Evolutionary conservation across 2,797 vertebrate species (phyloP), one percentile per base, ranked within the genome.

Genomic region (Botia kubotai): DNA sequence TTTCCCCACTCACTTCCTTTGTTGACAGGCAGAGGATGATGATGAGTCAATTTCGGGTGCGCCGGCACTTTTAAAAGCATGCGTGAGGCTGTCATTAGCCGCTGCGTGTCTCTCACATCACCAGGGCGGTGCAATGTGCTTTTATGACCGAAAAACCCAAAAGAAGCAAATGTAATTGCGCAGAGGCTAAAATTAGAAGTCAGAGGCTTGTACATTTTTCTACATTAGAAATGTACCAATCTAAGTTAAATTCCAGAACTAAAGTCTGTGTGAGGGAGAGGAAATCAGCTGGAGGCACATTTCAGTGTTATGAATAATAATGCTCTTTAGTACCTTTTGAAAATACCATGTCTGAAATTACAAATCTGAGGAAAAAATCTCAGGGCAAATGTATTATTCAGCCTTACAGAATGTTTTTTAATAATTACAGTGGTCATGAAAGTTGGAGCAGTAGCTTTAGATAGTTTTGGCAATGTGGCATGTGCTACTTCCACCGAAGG

Each of bases 401-500:
- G 53, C 17, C 33, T 79, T 46, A 52, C 43, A 7, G 1, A 72
- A 29, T 1, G 6, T 75, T 66, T 84, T 23, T 33, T 19, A 76
- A 57, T 72, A 70, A 63, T 82, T 72, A 17, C 71, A 96, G 95
- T 89, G 87, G 82, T 62, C 88, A 94, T 89, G 95, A 95, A 93
- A 0, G 93, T 91, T 65, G 95, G 93, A 0, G 86, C 92, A 0
- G 93, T 95, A 16, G 91, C 94, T 82, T 81, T 94, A 70, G 94
- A 95, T 86, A 58, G 16, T 85, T 86, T 78, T 79, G 95, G 94
- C 1, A 91, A 94, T 43, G 85, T 96, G 50, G 94, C 92, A 11
- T 93, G 93, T 26, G 93, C 95, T 43, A 96, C 94, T 73, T 94
- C 96, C 1, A 94, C 94, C 0, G 93, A 92, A 68, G 93, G 93